Conservation (phyloP, 1,140 invertebrate species). For the Lethrus apterus region DNA sequence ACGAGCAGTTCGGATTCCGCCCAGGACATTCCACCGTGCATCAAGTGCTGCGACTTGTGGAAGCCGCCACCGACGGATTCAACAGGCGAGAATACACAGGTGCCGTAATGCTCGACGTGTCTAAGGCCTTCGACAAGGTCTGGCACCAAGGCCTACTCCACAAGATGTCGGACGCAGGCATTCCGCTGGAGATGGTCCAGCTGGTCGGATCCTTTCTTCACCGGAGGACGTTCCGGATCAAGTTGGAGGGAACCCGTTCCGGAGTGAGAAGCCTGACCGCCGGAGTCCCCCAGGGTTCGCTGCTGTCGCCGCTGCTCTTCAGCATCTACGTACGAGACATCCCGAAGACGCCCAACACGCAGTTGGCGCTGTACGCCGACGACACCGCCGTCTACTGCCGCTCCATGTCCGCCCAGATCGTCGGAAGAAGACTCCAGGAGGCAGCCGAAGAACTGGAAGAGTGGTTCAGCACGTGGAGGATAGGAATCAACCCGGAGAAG, state of each 20-base stretch:
- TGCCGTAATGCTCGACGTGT: constrained; percentile 21
- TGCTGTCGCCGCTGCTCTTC: constrained; percentile 23
- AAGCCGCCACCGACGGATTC: constrained; percentile 24
- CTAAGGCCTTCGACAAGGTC: constrained; percentile 30
- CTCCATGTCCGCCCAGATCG: constrained; percentile 4
- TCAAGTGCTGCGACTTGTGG: constrained; percentile 19
- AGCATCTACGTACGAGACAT: constrained; percentile 23
- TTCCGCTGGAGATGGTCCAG: constrained; percentile 11
- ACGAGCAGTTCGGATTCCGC: constrained; percentile 24
- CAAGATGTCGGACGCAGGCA: constrained; percentile 17
- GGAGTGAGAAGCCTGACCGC: constrained; percentile 13
- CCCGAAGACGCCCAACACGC: constrained; percentile 12
- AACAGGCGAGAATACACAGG: constrained; percentile 22
- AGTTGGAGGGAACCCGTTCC: constrained; percentile 7
- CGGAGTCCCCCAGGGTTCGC: constrained; percentile 28
- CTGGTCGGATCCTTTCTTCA: constrained; percentile 14
- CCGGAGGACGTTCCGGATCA: constrained; percentile 15
- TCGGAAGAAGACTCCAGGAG: constrained; percentile 14
- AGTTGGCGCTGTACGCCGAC: constrained; percentile 24
- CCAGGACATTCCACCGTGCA: constrained; percentile 18
- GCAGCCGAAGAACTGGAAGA: constrained; percentile 8
- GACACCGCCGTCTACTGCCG: constrained; percentile 25
- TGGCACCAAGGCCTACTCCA: constrained; percentile 23
- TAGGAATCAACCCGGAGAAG: constrained; percentile 26
- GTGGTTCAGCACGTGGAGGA: constrained; percentile 24